Conservation (phyloP, 2,888 invertebrate genomes). For the Drosophila gaucha region DNA sequence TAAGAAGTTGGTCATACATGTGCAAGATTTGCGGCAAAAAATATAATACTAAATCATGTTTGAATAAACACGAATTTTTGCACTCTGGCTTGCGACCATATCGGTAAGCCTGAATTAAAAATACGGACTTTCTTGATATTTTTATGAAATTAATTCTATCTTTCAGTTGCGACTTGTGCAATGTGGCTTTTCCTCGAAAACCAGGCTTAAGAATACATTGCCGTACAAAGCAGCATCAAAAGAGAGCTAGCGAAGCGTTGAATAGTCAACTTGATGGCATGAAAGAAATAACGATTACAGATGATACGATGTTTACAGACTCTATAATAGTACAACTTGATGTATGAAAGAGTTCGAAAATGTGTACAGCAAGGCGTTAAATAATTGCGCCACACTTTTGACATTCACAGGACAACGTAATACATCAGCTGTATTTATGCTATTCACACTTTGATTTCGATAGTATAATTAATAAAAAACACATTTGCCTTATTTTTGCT, state of each 20-base stretch:
- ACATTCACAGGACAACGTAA: conserved; percentile 16
- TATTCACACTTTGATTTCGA: conserved; percentile 12
- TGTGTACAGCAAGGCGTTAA: not conserved
- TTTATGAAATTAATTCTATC: not conserved
- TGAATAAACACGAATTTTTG: conserved; percentile 71
- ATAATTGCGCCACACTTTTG: not conserved
- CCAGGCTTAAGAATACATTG: conserved; percentile 50
- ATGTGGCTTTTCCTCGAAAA: conserved; percentile 48
- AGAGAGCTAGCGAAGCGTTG: conserved; percentile 37
- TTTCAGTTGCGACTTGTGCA: conserved; percentile 51
- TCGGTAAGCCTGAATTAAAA: conserved; percentile 31
- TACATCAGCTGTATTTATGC: conserved; percentile 26
- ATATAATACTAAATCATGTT: conserved; percentile 79
- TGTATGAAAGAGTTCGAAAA: conserved; percentile 8
- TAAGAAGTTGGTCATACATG: conserved; percentile 68
- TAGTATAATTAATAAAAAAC: not conserved
- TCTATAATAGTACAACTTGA: conserved; percentile 43
- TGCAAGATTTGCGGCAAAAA: conserved; percentile 73
- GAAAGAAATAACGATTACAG: conserved; percentile 8
- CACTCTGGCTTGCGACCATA: conserved; percentile 52
- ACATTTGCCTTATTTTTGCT: not conserved
- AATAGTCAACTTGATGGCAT: conserved; percentile 19
- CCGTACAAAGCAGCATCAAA: conserved; percentile 61
- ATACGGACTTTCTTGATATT: not conserved
- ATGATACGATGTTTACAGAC: conserved; percentile 14